Evolutionary conservation across 2,888 invertebrate genomes (phyloP), one percentile per base, ranked within the genome.

Genomic region (Noctua comes): DNA sequence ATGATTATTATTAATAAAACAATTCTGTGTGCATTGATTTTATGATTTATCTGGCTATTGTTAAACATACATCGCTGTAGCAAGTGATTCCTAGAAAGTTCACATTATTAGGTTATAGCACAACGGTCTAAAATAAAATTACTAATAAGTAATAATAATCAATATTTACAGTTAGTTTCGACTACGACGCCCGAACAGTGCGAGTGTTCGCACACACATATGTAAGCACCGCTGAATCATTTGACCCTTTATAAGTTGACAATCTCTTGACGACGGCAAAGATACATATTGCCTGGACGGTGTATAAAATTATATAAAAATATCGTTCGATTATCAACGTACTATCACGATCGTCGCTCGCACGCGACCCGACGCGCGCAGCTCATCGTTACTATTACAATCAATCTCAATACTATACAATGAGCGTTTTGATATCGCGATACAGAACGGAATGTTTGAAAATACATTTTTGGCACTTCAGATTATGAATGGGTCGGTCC

Each of bases 111-210:
- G 93, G 93, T 94, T 95, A 95, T 96, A 96, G 96, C 96, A 96
- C 96, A 94, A 88, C 92, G 94, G 93, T 95, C 95, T 96, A 96
- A 94, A 95, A 95, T 95, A 95, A 95, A 93, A 95, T 95, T 95
- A 96, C 94, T 94, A 96, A 94, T 94, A 94, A 94, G 95, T 96
- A 96, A 95, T 95, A 95, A 94, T 95, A 94, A 95, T 95, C 94
- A 94, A 95, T 96, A 96, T 96, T 95, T 96, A 96, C 96, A 96
- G 92, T 91, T 88, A 91, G 91, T 91, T 89, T 90, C 90, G 90
- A 90, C 91, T 89, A 86, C 91, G 89, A 89, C 91, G 90, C 84
- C 89, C 90, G 91, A 88, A 89, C 71, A 76, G 78, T 75, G 85
- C 84, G 84, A 85, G 51, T 69, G 76, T 85, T 82, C 84, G 84